Evolutionary conservation across 2,797 vertebrate species (phyloP).

Genomic region (Lutjanus argentimaculatus): DNA sequence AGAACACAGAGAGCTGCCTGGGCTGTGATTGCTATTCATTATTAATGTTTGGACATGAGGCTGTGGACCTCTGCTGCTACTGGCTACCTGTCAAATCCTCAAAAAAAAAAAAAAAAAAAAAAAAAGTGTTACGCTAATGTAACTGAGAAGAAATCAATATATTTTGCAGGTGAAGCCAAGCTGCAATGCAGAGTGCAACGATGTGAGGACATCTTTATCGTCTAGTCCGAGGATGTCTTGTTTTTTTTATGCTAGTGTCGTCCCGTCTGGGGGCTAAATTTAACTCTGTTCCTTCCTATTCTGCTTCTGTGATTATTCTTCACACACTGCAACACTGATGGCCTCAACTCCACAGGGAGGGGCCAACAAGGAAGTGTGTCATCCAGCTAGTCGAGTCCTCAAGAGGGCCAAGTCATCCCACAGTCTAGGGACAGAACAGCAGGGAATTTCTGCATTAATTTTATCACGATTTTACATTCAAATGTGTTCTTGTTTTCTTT

Average conservation of each 20-base stretch:
- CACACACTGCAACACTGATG: constrained; percentile 73
- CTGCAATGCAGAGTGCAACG: constrained; percentile 66
- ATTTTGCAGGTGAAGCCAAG: constrained; percentile 31
- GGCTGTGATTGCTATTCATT: constrained; percentile 35
- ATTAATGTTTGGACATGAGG: constrained; percentile 48
- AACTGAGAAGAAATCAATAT: constrained; percentile 1
- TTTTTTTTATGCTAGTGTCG: constrained; percentile 52
- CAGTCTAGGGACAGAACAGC: constrained; percentile 37
- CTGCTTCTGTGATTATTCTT: constrained; percentile 75
- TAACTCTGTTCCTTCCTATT: constrained; percentile 64
- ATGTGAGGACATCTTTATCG: constrained; percentile 41
- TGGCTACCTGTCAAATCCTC: constrained; percentile 29
- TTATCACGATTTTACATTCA: constrained; percentile 6
- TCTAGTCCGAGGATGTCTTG: constrained; percentile 50
- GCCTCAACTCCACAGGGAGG: constrained; percentile 66
- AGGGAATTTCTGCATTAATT: constrained; percentile 36
- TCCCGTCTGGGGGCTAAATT: constrained; percentile 68
- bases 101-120: background rate
- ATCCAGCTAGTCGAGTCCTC: constrained; percentile 61
- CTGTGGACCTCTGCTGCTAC: constrained; percentile 30
- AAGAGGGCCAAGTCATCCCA: constrained; percentile 48
- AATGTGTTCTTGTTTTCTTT: constrained; percentile 1
- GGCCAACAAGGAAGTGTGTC: constrained; percentile 68
- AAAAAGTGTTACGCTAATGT: background rate
- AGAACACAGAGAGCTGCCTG: constrained; percentile 35